Evolutionary conservation across 2,113 vertebrate species (phyloP).

Genomic region (Bufo gargarizans): DNA sequence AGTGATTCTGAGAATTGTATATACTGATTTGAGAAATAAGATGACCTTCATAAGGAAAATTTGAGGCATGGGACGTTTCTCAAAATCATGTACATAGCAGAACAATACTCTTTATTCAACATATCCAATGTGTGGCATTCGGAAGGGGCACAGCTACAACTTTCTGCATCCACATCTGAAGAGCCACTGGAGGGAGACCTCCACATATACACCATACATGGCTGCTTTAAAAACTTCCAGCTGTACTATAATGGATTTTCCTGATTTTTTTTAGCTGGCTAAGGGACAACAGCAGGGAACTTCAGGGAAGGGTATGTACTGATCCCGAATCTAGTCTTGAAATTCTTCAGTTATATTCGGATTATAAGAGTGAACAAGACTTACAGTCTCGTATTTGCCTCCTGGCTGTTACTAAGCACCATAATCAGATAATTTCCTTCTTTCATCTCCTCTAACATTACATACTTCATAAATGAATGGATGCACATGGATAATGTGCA

Average conservation of each 20-base stretch:
- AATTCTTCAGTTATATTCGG: not conserved
- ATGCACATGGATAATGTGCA: constrained; percentile 11
- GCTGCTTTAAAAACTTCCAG: not conserved
- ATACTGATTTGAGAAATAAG: too few relatives aligned
- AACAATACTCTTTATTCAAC: not conserved
- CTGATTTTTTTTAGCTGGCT: not conserved
- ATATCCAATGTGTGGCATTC: not conserved
- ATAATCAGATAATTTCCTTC: constrained; percentile 38
- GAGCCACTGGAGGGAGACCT: too few relatives aligned
- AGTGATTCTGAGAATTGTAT: too few relatives aligned
- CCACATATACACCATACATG: too few relatives aligned
- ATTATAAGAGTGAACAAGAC: constrained; percentile 6
- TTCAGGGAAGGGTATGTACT: not conserved
- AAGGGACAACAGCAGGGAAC: not conserved
- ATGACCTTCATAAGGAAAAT: too few relatives aligned
- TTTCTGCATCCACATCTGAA: too few relatives aligned
- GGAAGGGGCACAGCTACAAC: too few relatives aligned
- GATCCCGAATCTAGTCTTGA: not conserved
- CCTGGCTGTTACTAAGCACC: constrained; percentile 26
- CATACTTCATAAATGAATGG: not conserved
- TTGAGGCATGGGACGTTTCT: too few relatives aligned
- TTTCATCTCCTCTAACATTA: constrained; percentile 11
- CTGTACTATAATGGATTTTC: not conserved
- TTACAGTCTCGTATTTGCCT: constrained; percentile 15
- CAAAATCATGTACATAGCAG: not conserved